These are phyloP conservation scores for Maconellicoccus hirsutus DNA, from an alignment of 1,140 invertebrate genomes.

Conservation along the genomic window DNA sequence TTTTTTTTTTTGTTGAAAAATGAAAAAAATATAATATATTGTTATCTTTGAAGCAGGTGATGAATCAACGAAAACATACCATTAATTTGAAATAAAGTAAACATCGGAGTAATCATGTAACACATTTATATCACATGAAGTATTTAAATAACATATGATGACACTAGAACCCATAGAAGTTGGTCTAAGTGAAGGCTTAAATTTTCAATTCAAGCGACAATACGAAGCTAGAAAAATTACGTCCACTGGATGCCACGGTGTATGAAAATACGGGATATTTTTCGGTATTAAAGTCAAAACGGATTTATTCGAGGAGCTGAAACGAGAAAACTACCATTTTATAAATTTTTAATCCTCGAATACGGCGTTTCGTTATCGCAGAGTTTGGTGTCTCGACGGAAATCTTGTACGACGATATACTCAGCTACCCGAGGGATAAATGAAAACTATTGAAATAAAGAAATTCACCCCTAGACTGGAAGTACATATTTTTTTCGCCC, in stretches of 20 bases:
- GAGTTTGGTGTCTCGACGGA: not conserved
- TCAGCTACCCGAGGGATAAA: not conserved
- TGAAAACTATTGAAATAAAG: not conserved
- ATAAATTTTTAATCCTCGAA: slow-evolving; percentile 5
- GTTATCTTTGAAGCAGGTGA: no score
- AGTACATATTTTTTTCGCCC: no score
- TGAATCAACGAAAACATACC: no score
- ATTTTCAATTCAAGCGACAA: not conserved
- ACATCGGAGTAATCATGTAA: no score
- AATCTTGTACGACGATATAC: not conserved
- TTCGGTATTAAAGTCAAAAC: slow-evolving; percentile 9
- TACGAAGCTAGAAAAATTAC: not conserved
- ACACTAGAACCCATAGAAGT: no score
- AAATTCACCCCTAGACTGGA: not conserved
- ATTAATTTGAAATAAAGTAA: no score
- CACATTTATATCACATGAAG: no score
- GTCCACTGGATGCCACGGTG: not conserved
- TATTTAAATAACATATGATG: no score
- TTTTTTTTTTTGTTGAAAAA: no score
- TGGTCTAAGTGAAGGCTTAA: no score
- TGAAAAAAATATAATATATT: no score
- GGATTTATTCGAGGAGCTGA: not conserved
- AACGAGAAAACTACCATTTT: not conserved
- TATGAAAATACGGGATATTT: not conserved
- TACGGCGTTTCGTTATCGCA: not conserved